phyloP scores from a whole-genome alignment of 2,113 vertebrate genomes.

The Corvus moneduloides region DNA sequence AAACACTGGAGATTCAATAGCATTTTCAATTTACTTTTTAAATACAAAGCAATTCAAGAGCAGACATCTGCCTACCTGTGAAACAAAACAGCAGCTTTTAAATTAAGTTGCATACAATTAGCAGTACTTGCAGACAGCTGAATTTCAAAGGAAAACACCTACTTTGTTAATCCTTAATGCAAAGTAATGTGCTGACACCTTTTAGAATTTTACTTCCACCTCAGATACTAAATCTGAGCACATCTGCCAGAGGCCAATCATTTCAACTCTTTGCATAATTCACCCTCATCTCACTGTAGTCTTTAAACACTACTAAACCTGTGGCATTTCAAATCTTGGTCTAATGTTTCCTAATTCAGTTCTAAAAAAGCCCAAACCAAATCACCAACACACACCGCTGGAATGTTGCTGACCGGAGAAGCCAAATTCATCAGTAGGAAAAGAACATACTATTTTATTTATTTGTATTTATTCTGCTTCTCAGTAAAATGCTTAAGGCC shows the following conservation, averaged over 20 bases:
- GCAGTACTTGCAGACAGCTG: not conserved
- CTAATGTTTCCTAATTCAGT: not conserved
- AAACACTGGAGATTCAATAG: not conserved
- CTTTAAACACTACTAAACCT: not conserved
- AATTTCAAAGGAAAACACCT: conserved; percentile 1
- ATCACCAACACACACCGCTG: not conserved
- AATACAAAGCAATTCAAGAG: conserved; percentile 18
- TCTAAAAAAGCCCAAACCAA: not conserved
- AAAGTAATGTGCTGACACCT: not conserved
- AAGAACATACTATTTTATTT: not conserved
- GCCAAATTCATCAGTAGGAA: not conserved
- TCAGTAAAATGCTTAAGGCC: not conserved
- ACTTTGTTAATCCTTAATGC: not conserved
- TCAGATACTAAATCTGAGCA: not conserved
- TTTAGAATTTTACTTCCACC: not conserved
- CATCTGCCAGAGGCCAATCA: not conserved
- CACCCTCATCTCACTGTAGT: not conserved
- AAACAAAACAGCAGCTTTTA: conserved; percentile 9
- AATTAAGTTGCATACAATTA: not conserved
- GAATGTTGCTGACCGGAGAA: not conserved
- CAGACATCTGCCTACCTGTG: not conserved
- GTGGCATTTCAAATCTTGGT: not conserved
- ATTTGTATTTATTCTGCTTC: not conserved
- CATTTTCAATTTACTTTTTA: not conserved
- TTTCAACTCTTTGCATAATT: not conserved